Evolutionary conservation across 53 echinoderm and acorn worm species (phyloP).

Genomic region (Paelopatides confundens): DNA sequence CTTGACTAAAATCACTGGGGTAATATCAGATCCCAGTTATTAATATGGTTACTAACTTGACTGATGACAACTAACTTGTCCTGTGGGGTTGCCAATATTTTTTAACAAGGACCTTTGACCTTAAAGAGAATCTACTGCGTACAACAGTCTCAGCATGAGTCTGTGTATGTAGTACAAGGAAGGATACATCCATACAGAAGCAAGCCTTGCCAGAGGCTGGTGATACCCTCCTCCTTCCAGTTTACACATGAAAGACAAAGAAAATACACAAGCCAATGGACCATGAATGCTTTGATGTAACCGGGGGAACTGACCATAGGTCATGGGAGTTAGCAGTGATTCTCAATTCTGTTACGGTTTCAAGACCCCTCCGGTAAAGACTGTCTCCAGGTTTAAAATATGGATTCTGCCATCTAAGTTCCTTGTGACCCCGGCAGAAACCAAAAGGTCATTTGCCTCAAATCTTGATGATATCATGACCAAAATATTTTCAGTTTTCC

Average conservation of each 20-base stretch:
- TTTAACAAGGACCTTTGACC: constrained; percentile 45
- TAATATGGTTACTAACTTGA: neutral
- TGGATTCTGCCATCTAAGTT: too few relatives aligned
- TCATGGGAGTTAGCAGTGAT: neutral
- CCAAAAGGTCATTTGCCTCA: neutral
- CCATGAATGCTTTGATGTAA: constrained; percentile 24
- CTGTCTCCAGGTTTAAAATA: neutral
- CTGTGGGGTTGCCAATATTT: constrained; percentile 8
- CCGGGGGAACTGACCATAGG: constrained; percentile 14
- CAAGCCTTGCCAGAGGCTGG: neutral
- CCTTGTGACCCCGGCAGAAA: too few relatives aligned
- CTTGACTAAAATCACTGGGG: constrained; percentile 24
- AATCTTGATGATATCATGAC: constrained; percentile 6
- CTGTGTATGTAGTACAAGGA: neutral
- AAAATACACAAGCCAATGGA: constrained; percentile 1
- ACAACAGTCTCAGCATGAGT: constrained; percentile 27
- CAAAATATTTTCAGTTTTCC: neutral
- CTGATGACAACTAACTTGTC: constrained; percentile 43
- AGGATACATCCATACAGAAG: neutral
- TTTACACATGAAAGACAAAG: constrained; percentile 4
- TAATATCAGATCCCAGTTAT: constrained; percentile 31
- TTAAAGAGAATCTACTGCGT: neutral
- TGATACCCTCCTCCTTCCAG: neutral
- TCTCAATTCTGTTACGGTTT: neutral
- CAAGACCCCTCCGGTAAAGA: neutral